Conservation (phyloP, 2,797 vertebrate genomes). For the Lepilemur ruficaudatus region DNA sequence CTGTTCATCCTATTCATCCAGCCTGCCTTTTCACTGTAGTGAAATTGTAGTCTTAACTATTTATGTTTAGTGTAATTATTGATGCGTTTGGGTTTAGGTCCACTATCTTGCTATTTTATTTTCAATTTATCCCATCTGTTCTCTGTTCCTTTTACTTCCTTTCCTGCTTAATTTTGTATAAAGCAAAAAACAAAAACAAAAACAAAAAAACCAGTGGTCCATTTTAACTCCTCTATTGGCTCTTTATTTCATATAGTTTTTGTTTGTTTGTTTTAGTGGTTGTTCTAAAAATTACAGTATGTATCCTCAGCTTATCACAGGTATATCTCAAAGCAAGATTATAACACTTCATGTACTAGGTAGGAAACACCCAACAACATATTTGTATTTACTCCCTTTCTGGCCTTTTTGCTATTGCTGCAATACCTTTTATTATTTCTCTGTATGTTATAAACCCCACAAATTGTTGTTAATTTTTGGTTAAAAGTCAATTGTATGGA, state of each 20-base stretch:
- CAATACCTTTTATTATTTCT: background rate
- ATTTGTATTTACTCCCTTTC: background rate
- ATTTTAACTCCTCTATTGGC: background rate
- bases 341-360: background rate
- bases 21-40: background rate
- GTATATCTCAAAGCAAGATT: background rate
- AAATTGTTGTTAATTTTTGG: background rate
- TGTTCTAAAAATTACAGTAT: background rate
- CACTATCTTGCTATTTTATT: background rate
- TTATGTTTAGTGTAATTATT: constrained; percentile 37
- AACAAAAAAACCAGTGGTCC: background rate
- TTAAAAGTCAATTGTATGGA: background rate
- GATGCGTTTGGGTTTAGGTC: background rate
- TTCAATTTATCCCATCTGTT: background rate
- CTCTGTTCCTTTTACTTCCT: background rate
- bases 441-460: background rate
- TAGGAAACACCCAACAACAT: background rate
- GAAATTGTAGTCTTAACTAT: background rate
- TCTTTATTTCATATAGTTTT: background rate
- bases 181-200: background rate
- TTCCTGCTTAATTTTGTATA: constrained; percentile 9
- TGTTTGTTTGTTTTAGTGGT: background rate
- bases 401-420: background rate
- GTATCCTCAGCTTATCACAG: background rate
- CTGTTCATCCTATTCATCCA: background rate